These are phyloP conservation scores for Clupea harengus DNA, from an alignment of 2,113 vertebrate genomes.

Conservation along the genomic window DNA sequence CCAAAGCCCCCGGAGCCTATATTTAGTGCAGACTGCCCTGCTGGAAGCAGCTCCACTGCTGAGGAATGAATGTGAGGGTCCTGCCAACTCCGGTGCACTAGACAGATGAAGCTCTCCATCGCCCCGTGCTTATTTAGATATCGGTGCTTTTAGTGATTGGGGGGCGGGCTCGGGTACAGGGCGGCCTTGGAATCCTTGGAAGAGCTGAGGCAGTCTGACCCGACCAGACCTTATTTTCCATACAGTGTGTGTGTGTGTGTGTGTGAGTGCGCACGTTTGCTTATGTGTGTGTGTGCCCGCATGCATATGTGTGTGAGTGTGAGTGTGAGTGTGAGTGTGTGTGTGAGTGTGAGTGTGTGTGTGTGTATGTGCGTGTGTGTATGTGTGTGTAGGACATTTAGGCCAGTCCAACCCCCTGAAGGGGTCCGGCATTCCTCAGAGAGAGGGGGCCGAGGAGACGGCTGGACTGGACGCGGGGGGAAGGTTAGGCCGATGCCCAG, in stretches of 20 bases:
- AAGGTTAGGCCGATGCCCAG: constrained; percentile 6
- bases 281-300: not conserved
- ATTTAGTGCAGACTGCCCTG: not conserved
- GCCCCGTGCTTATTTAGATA: constrained; percentile 13
- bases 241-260: not conserved
- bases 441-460: not conserved
- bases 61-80: not conserved
- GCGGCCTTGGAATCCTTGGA: not conserved
- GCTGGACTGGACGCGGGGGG: not conserved
- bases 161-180: not conserved
- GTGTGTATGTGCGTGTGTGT: not conserved
- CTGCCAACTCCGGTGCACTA: constrained; percentile 9
- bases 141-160: constrained; percentile 8
- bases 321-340: not conserved
- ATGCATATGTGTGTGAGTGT: not conserved
- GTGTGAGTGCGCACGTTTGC: not conserved
- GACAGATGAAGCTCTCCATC: not conserved
- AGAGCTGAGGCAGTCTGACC: not conserved
- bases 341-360: not conserved
- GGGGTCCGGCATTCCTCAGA: not conserved
- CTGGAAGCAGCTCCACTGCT: not conserved
- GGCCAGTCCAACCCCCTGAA: not conserved
- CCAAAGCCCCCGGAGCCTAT: constrained; percentile 17
- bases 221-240: not conserved
- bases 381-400: not conserved